A percentile compares a stretch with the other conserved stretches of the same genome.
These are phyloP conservation scores for Motacilla tschutschensis DNA, from an alignment of 2,113 vertebrate genomes.

Conservation along the genomic window DNA sequence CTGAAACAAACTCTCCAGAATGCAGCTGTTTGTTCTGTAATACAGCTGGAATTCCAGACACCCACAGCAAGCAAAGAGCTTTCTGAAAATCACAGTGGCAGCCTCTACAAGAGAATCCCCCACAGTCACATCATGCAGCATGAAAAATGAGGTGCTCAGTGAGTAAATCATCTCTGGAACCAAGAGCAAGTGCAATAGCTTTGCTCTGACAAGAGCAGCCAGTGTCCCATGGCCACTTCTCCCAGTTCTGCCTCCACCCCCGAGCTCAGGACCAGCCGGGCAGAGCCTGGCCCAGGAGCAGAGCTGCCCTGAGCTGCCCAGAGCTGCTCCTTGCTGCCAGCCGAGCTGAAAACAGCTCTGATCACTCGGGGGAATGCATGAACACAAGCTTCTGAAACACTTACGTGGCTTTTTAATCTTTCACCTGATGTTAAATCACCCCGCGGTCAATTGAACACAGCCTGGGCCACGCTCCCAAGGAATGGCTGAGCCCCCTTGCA, in stretches of 20 bases:
- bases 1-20: background rate
- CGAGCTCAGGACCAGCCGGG: background rate
- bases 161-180: background rate
- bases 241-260: background rate
- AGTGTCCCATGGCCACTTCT: fast-evolving
- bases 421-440: background rate
- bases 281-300: background rate
- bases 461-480: background rate
- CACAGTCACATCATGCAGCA: background rate
- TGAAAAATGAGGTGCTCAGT: background rate
- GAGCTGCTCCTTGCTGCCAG: background rate
- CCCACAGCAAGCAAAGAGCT: background rate
- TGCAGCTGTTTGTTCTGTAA: background rate
- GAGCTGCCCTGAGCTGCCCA: background rate
- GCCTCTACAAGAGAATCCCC: too few species aligned
- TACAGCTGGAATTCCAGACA: background rate
- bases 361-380: background rate
- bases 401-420: background rate
- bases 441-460: background rate
- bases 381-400: background rate
- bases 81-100: background rate
- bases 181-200: background rate
- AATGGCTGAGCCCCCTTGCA: fast-evolving
- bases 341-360: background rate
- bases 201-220: background rate